Evolutionary conservation across 2,888 invertebrate genomes (phyloP), one percentile per base, ranked within the genome.

Genomic region (Chironomus riparius): DNA sequence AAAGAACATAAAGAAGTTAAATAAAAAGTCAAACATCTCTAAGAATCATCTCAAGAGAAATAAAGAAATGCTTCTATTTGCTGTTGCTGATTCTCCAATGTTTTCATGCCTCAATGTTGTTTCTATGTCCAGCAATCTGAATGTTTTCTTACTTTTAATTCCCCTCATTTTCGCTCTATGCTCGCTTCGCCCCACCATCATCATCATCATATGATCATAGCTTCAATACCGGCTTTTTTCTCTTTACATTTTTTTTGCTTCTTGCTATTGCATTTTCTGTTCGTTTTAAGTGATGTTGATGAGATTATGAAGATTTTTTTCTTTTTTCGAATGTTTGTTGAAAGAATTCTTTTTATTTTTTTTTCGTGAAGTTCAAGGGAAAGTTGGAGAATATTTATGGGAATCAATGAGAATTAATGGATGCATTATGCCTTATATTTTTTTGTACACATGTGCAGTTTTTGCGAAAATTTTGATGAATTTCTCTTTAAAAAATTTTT

Each of bases 201-300:
- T 15, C 62, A 48, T 22, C 24, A 13, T 48, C 22, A n/a, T 50
- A 70, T 47, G 69, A 69, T 70, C 70, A 70, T 70, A 70, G 70
- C 48, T 70, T 70, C 24, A 13, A 50, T 69, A 68, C 68, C 56
- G 56, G 56, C 56, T n/a, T 65, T n/a, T n/a, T 65, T 65, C 21
- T 18, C 70, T 18, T 47, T 38, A 69, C 65, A n/a, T n/a, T n/a
- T n/a, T 7, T 65, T 28, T 38, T 38, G 68, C n/a, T 68, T 38
- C 68, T 38, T 28, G 15, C 68, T 28, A 38, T 68, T 68, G 38
- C 10, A 65, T 68, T 70, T 68, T 28, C 28, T 15, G 22, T 15
- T 68, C 24, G 68, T n/a, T 28, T 24, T 21, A n/a, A 28, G 24
- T 24, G n/a, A 24, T 21, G 38, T 38, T 38, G 38, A 38, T 38